Evolutionary conservation across 1,140 invertebrate species (phyloP), one percentile per base, ranked within the genome.

Genomic region (Eriosoma lanigerum): DNA sequence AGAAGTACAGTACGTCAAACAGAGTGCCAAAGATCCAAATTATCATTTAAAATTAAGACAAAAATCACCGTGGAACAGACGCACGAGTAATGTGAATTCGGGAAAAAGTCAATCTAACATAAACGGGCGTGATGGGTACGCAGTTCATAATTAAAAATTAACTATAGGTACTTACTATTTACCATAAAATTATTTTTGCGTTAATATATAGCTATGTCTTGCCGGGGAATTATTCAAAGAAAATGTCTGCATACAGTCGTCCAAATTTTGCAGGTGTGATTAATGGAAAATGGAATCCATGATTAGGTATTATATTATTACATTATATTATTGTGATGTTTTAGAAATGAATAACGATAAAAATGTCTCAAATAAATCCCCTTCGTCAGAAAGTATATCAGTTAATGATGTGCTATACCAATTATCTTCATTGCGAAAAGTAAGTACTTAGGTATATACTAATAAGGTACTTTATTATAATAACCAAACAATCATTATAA

Each of bases 1-100:
- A 72, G 90, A 88, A 48, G 92, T 89, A 15, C 89, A 91, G 82
- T 93, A 92, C 84, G 87, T 92, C 82, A 93, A 92, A 82, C 91
- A 93, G 86, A 92, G 91, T 83, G 92, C 92, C 84, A 92, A 92
- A 84, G 91, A 93, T 86, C 90, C 90, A 24, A 89, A 91, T 84
- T 92, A 92, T 84, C 88, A 89, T 60, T 89, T 90, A 85, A 88
- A 90, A 82, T 83, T 91, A 82, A 90, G 90, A 86, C 66, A 73
- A 54, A 70, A 70, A 3, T 81, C 64, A 0, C n/a, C 32, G 0
- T 70, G 80, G 54, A 32, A 29, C 15, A 56, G 52, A 46, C 17
- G 48, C 10, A 70, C 29, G 12, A 68, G 24, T 15, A 68, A 29
- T 29, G 24, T n/a, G 1, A 54, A 48, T 56, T 81, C 80, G n/a